Base-by-base conservation (phyloP, 2,113 vertebrate genomes). In the Gnathonemus longibarbis region DNA sequence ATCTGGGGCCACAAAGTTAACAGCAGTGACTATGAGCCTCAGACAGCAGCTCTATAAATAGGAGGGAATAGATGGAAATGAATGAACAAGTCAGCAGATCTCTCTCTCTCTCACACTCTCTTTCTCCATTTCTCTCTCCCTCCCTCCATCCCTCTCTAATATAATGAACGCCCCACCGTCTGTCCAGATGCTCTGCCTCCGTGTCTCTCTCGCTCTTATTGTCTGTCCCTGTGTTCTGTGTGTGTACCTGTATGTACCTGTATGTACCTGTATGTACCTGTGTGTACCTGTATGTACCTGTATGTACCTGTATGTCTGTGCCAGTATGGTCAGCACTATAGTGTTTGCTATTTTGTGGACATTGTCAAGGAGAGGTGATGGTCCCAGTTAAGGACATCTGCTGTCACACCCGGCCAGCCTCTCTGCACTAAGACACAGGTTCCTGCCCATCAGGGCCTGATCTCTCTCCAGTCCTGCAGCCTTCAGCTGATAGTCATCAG, bases 1-100 rank as follows among this genome's bases (percentile, higher is more conserved):
- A 49, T 85, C 62, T 87, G 89, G 89, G 48, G 84, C 35, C 62
- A 35, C n/a, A 11, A 27, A 52, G 48, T 74, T 89, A 49, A 62
- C 42, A 11, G 39, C 58, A 48, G 58, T 70, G 17, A 70, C 58
- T 46, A 45, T 89, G 58, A 83, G 89, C 77, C 52, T 49, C 52
- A 89, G 90, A 90, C 89, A 39, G 83, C 89, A 89, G 90, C 62
- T 91, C 90, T 93, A 92, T 92, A 91, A 93, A 93, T 92, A 93
- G 91, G 88, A 48, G 15, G 88, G 49, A 85, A 90, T 89, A 89
- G 90, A 89, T 92, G 91, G 90, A 62, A 91, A 92, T 92, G 91
- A 92, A 93, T 88, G 48, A 89, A 9, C 88, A 90, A 91, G 90
- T 92, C 92, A 93, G 92, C 92, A 90, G 31, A 92, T 90, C 90